Conservation (phyloP, 2,888 invertebrate species). For the Physocephala rufipes region DNA sequence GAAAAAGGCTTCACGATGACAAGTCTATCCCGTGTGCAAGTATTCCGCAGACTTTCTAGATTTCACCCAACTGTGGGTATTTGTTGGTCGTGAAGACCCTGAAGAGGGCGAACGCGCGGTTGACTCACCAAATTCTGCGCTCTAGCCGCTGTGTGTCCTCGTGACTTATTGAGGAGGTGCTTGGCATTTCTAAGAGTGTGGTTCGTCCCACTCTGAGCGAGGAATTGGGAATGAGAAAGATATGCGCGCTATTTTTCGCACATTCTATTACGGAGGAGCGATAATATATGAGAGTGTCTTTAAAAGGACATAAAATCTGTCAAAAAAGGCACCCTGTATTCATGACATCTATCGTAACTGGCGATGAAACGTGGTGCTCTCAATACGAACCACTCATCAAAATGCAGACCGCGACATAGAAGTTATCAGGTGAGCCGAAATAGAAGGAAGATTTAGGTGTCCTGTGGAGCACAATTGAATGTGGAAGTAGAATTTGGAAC, state of each 20-base stretch:
- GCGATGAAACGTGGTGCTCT: conserved; percentile 5
- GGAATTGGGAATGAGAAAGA: neutral
- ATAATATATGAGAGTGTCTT: neutral
- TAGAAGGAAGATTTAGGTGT: no score
- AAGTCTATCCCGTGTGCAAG: neutral
- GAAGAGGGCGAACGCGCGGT: neutral
- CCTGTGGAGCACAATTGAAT: no score
- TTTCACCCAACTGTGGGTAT: no score
- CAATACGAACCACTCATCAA: conserved; percentile 7
- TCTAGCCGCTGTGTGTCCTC: no score
- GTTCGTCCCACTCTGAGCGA: neutral
- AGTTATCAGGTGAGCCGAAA: no score
- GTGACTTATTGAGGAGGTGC: neutral
- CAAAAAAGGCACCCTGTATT: conserved; percentile 11
- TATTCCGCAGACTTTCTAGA: no score
- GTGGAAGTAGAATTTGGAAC: no score
- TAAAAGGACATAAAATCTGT: neutral
- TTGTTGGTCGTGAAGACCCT: neutral
- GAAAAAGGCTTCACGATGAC: neutral
- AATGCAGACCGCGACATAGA: neutral
- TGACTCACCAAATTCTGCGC: neutral
- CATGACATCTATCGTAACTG: conserved; percentile 2
- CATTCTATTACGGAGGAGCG: neutral
- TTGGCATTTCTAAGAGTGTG: neutral
- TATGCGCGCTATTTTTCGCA: no score